Percentiles rank a stretch among this genome's conserved stretches.
phyloP scores from a whole-genome alignment of 2,888 invertebrate species.

The Petrolisthes manimaculis region DNA sequence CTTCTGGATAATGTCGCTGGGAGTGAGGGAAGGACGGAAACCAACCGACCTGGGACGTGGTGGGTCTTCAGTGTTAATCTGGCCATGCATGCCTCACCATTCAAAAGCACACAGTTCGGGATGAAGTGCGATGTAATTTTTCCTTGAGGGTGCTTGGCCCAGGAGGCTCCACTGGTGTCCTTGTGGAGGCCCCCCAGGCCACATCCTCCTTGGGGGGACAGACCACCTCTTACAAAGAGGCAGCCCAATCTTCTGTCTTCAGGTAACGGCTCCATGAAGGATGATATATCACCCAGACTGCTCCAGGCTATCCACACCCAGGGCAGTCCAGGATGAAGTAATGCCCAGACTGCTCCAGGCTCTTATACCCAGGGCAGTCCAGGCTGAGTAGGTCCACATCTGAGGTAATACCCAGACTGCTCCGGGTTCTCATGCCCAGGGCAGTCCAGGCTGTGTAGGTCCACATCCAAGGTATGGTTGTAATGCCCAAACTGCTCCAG shows the following conservation, averaged over 20 bases:
- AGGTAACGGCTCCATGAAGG: no score
- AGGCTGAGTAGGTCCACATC: neutral
- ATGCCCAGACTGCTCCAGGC: slow-evolving; percentile 13
- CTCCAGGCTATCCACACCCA: neutral
- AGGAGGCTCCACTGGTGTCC: slow-evolving; percentile 15
- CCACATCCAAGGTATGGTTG: slow-evolving; percentile 8
- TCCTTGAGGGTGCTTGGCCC: neutral
- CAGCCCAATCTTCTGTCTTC: no score
- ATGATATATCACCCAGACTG: slow-evolving; percentile 5
- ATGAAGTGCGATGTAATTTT: neutral
- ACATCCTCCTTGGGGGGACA: neutral
- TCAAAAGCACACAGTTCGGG: neutral
- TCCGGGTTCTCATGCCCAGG: slow-evolving; percentile 13
- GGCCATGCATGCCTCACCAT: neutral
- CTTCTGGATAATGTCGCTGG: no score
- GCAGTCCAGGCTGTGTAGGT: neutral
- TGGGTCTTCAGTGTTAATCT: neutral
- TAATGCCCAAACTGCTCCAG: slow-evolving; percentile 19
- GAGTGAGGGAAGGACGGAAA: no score
- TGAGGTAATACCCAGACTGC: slow-evolving; percentile 18
- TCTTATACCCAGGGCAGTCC: slow-evolving; percentile 3
- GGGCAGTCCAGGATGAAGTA: slow-evolving; percentile 8
- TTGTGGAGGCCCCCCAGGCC: slow-evolving; percentile 3
- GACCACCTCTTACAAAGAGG: no score
- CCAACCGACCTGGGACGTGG: no score